These are phyloP conservation scores for Conistra vaccinii DNA, from an alignment of 2,888 invertebrate genomes.

Conservation along the genomic window DNA sequence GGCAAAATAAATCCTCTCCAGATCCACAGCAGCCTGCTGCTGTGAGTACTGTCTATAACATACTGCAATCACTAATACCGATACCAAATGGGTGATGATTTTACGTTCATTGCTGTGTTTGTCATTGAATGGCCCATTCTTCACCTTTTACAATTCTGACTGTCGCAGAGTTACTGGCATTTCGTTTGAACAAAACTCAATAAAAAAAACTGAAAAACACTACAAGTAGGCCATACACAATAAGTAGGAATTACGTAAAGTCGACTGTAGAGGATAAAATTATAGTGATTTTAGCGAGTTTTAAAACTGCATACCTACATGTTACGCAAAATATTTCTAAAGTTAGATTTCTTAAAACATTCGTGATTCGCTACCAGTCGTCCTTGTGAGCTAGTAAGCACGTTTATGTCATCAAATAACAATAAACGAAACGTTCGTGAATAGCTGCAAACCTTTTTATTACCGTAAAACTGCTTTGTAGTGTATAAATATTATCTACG, in stretches of 20 bases:
- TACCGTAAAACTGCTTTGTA: conserved; percentile 9
- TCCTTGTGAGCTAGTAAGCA: conserved; percentile 48
- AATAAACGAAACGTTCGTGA: conserved; percentile 42
- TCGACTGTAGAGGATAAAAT: conserved; percentile 8
- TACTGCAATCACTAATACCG: neutral
- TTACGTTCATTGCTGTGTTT: neutral
- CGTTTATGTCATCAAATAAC: conserved; percentile 43
- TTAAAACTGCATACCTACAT: conserved; percentile 25
- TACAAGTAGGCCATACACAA: too few relatives aligned
- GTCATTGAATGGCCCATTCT: too few relatives aligned
- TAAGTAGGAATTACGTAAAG: neutral
- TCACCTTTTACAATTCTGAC: neutral
- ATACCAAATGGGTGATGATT: neutral
- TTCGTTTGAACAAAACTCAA: neutral
- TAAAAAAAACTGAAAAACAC: neutral
- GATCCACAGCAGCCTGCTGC: neutral
- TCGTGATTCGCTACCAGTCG: conserved; percentile 43
- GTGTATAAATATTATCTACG: neutral
- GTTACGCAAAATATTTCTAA: conserved; percentile 27
- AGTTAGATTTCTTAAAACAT: conserved; percentile 34
- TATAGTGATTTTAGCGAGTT: conserved; percentile 12
- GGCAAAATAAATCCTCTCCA: neutral
- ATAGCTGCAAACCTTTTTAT: conserved; percentile 32
- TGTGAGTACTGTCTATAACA: neutral
- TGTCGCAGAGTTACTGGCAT: neutral